Conservation (phyloP, 2,888 invertebrate genomes). For the Craniophora ligustri region DNA sequence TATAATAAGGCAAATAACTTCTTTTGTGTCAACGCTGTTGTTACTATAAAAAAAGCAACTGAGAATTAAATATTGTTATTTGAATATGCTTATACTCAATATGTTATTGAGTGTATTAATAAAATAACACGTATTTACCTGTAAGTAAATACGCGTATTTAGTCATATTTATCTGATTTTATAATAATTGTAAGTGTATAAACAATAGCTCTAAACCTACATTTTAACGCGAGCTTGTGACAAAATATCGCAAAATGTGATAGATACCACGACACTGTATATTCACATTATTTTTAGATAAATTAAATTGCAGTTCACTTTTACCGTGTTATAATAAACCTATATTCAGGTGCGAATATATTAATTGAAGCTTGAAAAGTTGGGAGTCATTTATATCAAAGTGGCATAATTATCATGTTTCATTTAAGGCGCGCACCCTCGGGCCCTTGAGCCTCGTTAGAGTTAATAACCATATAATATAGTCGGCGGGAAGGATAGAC, state of each 20-base stretch:
- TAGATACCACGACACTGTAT: conserved; percentile 71
- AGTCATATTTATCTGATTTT: too few relatives aligned
- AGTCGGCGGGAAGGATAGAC: conserved; percentile 65
- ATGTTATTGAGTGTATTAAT: too few relatives aligned
- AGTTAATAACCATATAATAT: conserved; percentile 73
- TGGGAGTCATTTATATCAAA: conserved; percentile 49
- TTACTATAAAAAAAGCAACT: conserved; percentile 29
- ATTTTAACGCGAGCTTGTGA: too few relatives aligned
- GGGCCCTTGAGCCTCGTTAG: conserved; percentile 58
- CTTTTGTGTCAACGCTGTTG: conserved; percentile 64
- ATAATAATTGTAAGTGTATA: too few relatives aligned
- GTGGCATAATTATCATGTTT: conserved; percentile 52
- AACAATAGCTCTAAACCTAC: too few relatives aligned
- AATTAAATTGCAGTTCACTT: conserved; percentile 28
- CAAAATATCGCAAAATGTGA: conserved; percentile 70
- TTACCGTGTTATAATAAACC: conserved; percentile 30
- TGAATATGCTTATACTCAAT: too few relatives aligned
- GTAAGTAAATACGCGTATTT: too few relatives aligned
- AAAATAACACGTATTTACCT: too few relatives aligned
- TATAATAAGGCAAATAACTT: conserved; percentile 74
- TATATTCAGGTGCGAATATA: conserved; percentile 41
- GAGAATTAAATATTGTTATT: too few relatives aligned
- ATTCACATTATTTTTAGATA: conserved; percentile 49
- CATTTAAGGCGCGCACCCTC: conserved; percentile 54
- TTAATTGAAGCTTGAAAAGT: conserved; percentile 49